phyloP scores from a whole-genome alignment of 2,888 invertebrate genomes.

The Rhagonycha fulva region DNA sequence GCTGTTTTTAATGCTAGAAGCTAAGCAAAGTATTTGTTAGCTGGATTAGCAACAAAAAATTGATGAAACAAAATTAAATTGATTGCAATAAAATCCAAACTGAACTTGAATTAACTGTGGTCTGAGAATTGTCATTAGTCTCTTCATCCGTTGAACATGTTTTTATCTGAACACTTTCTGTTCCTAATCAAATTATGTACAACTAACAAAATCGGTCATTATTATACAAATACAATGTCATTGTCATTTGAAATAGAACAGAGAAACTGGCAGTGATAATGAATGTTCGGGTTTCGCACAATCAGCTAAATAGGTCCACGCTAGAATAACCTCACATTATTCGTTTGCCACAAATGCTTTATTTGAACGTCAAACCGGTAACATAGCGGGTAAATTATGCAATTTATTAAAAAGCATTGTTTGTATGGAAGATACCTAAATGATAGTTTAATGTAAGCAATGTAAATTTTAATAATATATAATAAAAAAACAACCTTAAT shows the following conservation, averaged over 20 bases:
- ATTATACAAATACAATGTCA: conserved; percentile 35
- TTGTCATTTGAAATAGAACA: conserved; percentile 37
- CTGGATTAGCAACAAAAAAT: neutral
- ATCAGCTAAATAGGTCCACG: conserved; percentile 41
- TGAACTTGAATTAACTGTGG: neutral
- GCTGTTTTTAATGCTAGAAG: neutral
- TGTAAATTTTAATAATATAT: neutral
- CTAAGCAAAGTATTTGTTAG: neutral
- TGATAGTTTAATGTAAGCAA: neutral
- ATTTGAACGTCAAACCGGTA: conserved; percentile 38
- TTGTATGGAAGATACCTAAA: conserved; percentile 1
- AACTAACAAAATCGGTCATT: conserved; percentile 1
- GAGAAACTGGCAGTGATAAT: conserved; percentile 36
- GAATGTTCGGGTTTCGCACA: conserved; percentile 40
- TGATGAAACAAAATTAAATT: neutral
- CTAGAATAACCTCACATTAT: conserved; percentile 41
- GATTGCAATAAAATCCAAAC: neutral
- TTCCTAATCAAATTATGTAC: neutral
- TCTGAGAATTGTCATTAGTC: neutral
- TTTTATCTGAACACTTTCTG: neutral
- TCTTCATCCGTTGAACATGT: neutral
- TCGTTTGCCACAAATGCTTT: conserved; percentile 39
- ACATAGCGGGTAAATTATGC: conserved; percentile 23
- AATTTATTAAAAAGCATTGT: conserved; percentile 9
- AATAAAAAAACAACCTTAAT: conserved; percentile 19